Conservation (phyloP, 2,113 vertebrate genomes). For the Myodes glareolus region DNA sequence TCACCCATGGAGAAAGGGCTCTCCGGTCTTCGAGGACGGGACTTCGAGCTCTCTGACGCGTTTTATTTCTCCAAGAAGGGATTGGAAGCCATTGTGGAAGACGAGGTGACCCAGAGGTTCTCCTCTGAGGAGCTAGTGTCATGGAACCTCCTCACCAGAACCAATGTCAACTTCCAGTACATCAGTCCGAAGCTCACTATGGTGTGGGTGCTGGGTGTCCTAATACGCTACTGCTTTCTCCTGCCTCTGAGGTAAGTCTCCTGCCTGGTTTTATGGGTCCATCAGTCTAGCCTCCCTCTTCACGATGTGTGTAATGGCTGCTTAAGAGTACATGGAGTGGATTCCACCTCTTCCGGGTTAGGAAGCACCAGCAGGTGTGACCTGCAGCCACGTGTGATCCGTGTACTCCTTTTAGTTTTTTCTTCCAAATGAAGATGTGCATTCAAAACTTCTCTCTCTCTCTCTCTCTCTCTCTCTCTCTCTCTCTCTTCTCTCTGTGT, state of each 20-base stretch:
- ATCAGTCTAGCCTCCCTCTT: neutral
- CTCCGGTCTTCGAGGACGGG: constrained; percentile 84
- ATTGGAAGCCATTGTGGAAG: constrained; percentile 95
- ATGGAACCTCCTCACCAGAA: constrained; percentile 98
- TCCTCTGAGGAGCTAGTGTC: constrained; percentile 97
- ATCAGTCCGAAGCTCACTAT: constrained; percentile 93
- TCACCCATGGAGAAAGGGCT: constrained; percentile 94
- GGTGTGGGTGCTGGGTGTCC: constrained; percentile 94
- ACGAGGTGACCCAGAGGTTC: constrained; percentile 96
- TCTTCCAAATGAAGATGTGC: neutral
- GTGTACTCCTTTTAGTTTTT: neutral
- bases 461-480: too few species aligned
- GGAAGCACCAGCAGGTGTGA: neutral
- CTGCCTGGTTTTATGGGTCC: neutral
- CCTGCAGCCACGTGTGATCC: neutral
- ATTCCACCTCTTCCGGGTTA: neutral
- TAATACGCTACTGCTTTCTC: constrained; percentile 93
- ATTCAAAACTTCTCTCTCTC: neutral
- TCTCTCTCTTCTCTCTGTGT: too few species aligned
- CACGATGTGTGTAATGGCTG: neutral
- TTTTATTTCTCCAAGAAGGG: constrained; percentile 96
- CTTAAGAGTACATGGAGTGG: neutral
- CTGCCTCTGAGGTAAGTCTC: constrained; percentile 92
- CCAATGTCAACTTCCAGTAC: constrained; percentile 95
- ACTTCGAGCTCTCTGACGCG: constrained; percentile 92